phyloP scores from a whole-genome alignment of 2,888 invertebrate species.

The Agriotes lineatus region DNA sequence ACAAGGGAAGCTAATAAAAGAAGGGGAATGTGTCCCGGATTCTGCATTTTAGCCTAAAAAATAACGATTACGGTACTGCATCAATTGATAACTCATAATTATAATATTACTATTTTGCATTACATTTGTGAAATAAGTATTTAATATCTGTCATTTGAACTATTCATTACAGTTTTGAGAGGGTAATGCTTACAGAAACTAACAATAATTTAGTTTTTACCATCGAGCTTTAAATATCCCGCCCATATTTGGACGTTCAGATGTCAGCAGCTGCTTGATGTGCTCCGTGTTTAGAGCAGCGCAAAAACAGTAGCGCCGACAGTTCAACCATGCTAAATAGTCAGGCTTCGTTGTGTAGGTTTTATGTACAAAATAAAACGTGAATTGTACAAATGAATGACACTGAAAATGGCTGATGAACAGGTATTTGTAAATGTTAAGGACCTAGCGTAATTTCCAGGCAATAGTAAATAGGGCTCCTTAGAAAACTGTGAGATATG shows the following conservation, averaged over 20 bases:
- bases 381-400: constrained; percentile 62
- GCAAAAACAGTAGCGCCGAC: constrained; percentile 43
- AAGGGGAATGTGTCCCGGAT: too few species aligned
- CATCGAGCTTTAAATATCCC: constrained; percentile 20
- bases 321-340: constrained; percentile 43
- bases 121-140: too few species aligned
- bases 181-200: too few species aligned
- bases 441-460: too few species aligned
- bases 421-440: constrained; percentile 70
- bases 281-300: constrained; percentile 29
- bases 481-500: constrained; percentile 21
- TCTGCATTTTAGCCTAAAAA: too few species aligned
- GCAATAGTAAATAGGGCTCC: constrained; percentile 6
- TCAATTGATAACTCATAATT: too few species aligned
- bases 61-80: too few species aligned
- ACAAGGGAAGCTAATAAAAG: too few species aligned
- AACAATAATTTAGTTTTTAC: neutral
- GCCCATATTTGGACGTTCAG: constrained; percentile 16
- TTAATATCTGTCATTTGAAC: too few species aligned
- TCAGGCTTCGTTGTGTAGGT: constrained; percentile 38
- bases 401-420: constrained; percentile 81
- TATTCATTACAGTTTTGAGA: too few species aligned
- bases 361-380: constrained; percentile 39
- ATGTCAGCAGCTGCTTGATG: constrained; percentile 15
- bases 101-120: too few species aligned